These are phyloP conservation scores for Subacronicta megacephala DNA, from an alignment of 2,888 invertebrate species.

Conservation along the genomic window DNA sequence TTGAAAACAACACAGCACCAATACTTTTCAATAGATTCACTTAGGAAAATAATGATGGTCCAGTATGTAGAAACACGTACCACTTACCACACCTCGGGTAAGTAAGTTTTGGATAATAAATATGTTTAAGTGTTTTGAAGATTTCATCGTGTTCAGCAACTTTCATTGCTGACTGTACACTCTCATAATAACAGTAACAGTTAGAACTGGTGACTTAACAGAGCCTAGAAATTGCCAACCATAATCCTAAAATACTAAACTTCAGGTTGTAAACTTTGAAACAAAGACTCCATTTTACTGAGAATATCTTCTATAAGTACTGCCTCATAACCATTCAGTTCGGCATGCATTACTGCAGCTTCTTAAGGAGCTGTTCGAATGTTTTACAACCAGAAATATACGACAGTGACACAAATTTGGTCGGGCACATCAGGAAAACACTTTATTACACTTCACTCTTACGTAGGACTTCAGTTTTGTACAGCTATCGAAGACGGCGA, in stretches of 20 bases:
- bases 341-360: slow-evolving; percentile 22
- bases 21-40: no score
- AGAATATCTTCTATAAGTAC: slow-evolving; percentile 26
- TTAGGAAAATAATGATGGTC: no score
- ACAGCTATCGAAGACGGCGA: no score
- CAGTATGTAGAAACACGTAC: no score
- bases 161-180: no score
- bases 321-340: slow-evolving; percentile 12
- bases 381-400: neutral
- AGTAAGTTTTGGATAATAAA: no score
- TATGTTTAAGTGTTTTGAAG: no score
- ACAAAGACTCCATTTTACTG: slow-evolving; percentile 29
- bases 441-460: neutral
- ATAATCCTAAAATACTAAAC: slow-evolving; percentile 11
- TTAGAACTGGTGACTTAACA: neutral
- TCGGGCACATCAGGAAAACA: neutral
- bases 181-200: neutral
- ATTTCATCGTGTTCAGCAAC: no score
- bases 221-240: neutral
- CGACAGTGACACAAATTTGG: no score
- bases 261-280: neutral
- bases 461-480: no score
- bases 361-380: neutral
- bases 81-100: no score
- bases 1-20: no score